Conservation (phyloP, 2,888 invertebrate genomes). For the Leucania comma region DNA sequence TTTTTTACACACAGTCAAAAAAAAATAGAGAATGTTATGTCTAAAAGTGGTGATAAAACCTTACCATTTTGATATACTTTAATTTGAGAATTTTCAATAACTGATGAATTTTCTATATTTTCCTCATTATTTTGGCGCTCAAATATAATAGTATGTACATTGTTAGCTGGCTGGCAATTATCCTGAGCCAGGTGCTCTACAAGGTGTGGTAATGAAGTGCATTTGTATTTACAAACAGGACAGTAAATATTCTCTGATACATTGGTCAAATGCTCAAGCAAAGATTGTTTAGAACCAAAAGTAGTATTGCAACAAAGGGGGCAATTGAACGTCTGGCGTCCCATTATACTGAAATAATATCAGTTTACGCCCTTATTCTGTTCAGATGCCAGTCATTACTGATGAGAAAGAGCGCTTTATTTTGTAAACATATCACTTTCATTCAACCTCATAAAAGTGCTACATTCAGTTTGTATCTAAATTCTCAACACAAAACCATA, state of each 20-base stretch:
- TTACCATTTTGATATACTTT: conserved; percentile 66
- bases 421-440: conserved; percentile 76
- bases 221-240: conserved; percentile 90
- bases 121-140: conserved; percentile 52
- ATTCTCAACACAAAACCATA: conserved; percentile 81
- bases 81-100: conserved; percentile 41
- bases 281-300: conserved; percentile 90
- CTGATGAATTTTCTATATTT: conserved; percentile 41
- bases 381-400: conserved; percentile 37
- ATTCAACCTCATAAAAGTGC: conserved; percentile 68
- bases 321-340: conserved; percentile 87
- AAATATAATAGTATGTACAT: conserved; percentile 58
- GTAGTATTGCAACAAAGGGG: conserved; percentile 92
- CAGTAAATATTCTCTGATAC: conserved; percentile 89
- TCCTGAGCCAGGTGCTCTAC: conserved; percentile 90
- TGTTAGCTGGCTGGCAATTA: conserved; percentile 70
- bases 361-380: conserved; percentile 41
- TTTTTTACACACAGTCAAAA: background rate
- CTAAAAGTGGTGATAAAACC: conserved; percentile 6
- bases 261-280: conserved; percentile 89
- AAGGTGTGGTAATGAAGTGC: conserved; percentile 88
- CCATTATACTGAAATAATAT: conserved; percentile 82
- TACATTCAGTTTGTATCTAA: conserved; percentile 83
- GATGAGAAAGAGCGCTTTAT: conserved; percentile 61
- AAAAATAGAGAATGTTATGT: too few relatives aligned